Percentiles rank a stretch among this genome's conserved stretches.
Evolutionary conservation across 1,140 invertebrate species (phyloP).

Genomic region (Musca vetustissima): DNA sequence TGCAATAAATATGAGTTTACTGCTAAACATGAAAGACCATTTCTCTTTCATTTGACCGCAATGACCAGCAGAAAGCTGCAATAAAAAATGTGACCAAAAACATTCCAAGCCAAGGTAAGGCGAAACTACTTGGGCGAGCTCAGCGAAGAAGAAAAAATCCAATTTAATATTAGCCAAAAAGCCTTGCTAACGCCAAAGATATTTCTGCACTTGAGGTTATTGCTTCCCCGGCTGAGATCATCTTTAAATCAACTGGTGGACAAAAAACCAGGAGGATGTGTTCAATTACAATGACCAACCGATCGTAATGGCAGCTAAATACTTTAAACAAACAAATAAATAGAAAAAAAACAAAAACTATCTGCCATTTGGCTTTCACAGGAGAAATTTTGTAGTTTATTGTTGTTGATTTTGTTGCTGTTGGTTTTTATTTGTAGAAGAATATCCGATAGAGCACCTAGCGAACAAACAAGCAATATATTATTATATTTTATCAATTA

Average conservation of each 20-base stretch:
- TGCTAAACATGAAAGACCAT: background rate
- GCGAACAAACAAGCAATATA: background rate
- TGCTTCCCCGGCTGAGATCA: background rate
- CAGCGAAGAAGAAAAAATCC: too few relatives aligned
- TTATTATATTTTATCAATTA: conserved; percentile 21
- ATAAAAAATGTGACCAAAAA: background rate
- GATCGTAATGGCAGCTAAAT: too few relatives aligned
- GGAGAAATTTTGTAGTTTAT: conserved; percentile 10
- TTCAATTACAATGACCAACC: background rate
- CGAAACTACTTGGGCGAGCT: too few relatives aligned
- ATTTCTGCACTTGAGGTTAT: too few relatives aligned
- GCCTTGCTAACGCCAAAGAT: too few relatives aligned
- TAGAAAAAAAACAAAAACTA: background rate
- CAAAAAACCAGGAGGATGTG: background rate
- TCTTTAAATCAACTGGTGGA: background rate
- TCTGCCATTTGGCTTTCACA: conserved; percentile 6
- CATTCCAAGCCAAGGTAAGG: background rate
- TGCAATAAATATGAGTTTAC: conserved; percentile 15
- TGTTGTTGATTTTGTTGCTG: background rate
- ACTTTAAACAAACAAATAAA: background rate
- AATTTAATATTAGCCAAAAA: conserved; percentile 8
- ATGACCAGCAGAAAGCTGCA: conserved; percentile 9
- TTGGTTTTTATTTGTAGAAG: background rate
- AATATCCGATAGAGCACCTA: background rate
- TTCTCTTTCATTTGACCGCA: conserved; percentile 23